Evolutionary conservation across 1,140 invertebrate genomes (phyloP).

Genomic region (Plutomurus gul): DNA sequence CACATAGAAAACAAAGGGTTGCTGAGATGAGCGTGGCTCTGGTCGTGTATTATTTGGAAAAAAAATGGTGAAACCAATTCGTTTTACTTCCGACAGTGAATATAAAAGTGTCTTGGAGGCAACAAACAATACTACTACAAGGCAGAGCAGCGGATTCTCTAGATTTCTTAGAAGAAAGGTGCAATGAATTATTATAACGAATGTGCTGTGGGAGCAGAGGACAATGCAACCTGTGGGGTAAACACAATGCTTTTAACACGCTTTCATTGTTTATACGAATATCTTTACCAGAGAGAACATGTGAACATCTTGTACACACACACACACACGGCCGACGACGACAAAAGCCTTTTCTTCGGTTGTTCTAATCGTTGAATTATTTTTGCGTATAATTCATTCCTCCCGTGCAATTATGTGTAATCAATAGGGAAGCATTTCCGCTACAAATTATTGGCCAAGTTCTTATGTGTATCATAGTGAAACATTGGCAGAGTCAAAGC

Average conservation of each 20-base stretch:
- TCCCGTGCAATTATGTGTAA: not conserved
- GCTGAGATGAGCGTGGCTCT: no score
- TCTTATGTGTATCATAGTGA: no score
- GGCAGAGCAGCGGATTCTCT: no score
- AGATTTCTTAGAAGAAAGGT: not conserved
- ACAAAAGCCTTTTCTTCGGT: not conserved
- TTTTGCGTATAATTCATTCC: not conserved
- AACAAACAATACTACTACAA: not conserved
- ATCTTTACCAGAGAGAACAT: no score
- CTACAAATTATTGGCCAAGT: no score
- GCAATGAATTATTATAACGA: conserved; percentile 21
- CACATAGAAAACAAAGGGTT: no score
- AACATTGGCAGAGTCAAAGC: no score
- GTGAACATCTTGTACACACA: no score
- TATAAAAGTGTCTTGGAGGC: no score
- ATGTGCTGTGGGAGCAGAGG: no score
- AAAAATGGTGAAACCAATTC: not conserved
- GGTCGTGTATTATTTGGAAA: not conserved
- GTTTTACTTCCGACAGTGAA: not conserved
- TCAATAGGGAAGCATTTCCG: conserved; percentile 12
- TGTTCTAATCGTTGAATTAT: not conserved
- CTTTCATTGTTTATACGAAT: no score
- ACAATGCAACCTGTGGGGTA: not conserved
- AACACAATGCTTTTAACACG: not conserved
- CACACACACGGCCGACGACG: no score